Base-by-base conservation (phyloP, 2,888 invertebrate genomes). In the Empis stercorea region DNA sequence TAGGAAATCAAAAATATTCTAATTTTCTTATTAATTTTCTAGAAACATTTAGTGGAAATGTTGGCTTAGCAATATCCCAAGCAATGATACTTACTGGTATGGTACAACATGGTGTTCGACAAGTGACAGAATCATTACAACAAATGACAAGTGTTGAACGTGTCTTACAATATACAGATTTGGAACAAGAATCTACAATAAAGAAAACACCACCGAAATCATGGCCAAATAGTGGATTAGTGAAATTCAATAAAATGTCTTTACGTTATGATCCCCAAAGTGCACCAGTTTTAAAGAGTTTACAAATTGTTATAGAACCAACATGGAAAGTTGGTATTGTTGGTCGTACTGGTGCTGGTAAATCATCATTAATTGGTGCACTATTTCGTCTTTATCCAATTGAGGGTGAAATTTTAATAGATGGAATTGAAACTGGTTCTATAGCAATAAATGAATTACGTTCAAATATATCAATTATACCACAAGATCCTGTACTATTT, bases 261-360 rank as follows among this genome's bases (percentile, higher is more conserved):
- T 66, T 85, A 32, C 71, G 73, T 45, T 86, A 86, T 59, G 66
- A 72, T 40, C 70, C 72, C 1, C 71, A 73, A 1, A 73, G 73
- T 15, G 63, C 75, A 1, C 78, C 84, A 1, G 84, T 89, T 10
- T 73, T 93, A 4, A 87, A 81, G 56, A 75, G 83, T 60, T 71
- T 87, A 13, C 82, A 79, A 57, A 68, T 87, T 41, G 63, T 68
- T 1, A 79, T 88, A 46, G 73, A 81, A 58, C 75, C 81, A 36
- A 79, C 78, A 48, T 72, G 70, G 54, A 65, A 87, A 81, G 77
- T 87, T 48, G 87, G 87, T 13, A 82, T 87, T 54, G 85, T 87
- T 5, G 88, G 88, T 2, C 73, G 88, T 46, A 89, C 89, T 0
- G 89, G 89, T 2, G 88, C 88, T 2, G 89, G 88, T 1, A 87